Percentiles rank a stretch among this genome's conserved stretches.
These are phyloP conservation scores for Tetramorium parvispinum DNA, from an alignment of 1,140 invertebrate genomes.

Conservation along the genomic window DNA sequence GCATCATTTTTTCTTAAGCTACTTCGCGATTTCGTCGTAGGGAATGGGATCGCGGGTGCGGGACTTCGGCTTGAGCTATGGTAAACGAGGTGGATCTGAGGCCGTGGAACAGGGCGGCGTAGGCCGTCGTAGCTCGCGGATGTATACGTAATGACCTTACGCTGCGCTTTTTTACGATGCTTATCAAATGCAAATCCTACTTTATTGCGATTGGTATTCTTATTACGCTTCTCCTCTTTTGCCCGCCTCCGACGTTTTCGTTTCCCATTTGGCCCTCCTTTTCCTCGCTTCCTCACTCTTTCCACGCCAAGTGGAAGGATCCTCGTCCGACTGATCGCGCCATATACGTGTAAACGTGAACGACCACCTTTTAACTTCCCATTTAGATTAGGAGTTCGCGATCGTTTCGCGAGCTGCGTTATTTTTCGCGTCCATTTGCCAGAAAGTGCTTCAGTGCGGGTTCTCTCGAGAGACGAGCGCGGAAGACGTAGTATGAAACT, in stretches of 20 bases:
- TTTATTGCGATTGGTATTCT: conserved; percentile 85
- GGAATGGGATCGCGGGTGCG: not conserved
- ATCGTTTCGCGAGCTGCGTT: conserved; percentile 31
- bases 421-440: conserved; percentile 55
- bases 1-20: conserved; percentile 65
- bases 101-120: conserved; percentile 44
- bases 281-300: conserved; percentile 7
- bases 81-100: conserved; percentile 65
- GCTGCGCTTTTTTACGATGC: conserved; percentile 80
- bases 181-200: conserved; percentile 84
- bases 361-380: conserved; percentile 71
- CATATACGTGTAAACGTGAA: conserved; percentile 32
- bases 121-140: conserved; percentile 64
- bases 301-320: conserved; percentile 69
- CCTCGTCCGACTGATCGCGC: conserved; percentile 61
- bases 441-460: conserved; percentile 33
- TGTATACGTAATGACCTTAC: conserved; percentile 78
- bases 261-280: not conserved
- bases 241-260: conserved; percentile 10
- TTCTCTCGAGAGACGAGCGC: not conserved
- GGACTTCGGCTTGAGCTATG: conserved; percentile 55
- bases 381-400: conserved; percentile 69
- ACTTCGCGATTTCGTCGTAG: conserved; percentile 33
- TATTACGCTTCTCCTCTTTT: conserved; percentile 76
- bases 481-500: conserved; percentile 21